These are phyloP conservation scores for Formica aserva DNA, from an alignment of 2,888 invertebrate genomes.

Conservation along the genomic window DNA sequence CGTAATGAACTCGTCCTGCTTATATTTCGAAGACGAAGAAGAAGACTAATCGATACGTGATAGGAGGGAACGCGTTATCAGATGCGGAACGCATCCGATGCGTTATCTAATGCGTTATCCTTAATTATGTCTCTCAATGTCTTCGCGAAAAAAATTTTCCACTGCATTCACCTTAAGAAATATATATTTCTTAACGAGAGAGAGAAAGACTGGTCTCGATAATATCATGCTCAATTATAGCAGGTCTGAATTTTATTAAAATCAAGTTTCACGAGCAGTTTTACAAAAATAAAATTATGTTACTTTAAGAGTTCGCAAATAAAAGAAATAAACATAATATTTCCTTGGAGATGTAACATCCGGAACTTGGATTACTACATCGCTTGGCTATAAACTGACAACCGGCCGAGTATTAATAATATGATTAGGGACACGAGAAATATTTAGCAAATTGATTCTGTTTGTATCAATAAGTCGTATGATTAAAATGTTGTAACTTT, in stretches of 20 bases:
- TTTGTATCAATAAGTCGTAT: constrained; percentile 1
- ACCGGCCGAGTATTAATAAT: not conserved
- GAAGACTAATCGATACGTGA: not conserved
- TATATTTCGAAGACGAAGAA: not conserved
- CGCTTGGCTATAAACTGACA: not conserved
- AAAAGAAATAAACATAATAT: not conserved
- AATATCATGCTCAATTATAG: not conserved
- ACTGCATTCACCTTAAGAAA: not conserved
- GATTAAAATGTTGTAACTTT: constrained; percentile 27
- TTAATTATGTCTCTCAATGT: not conserved
- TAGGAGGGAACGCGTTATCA: not conserved
- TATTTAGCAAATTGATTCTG: constrained; percentile 5
- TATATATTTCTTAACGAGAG: not conserved
- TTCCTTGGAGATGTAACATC: not conserved
- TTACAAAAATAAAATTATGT: not conserved
- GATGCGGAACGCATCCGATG: not conserved
- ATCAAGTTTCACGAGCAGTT: not conserved
- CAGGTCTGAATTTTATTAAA: not conserved
- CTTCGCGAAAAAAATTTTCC: not conserved
- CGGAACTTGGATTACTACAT: not conserved
- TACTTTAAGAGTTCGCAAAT: not conserved
- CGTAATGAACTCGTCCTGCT: not conserved
- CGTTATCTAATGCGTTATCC: not conserved
- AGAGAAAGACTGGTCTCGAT: not conserved
- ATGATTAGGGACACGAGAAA: not conserved